phyloP scores from a whole-genome alignment of 2,113 vertebrate species.

The Cynopterus brachyotis region DNA sequence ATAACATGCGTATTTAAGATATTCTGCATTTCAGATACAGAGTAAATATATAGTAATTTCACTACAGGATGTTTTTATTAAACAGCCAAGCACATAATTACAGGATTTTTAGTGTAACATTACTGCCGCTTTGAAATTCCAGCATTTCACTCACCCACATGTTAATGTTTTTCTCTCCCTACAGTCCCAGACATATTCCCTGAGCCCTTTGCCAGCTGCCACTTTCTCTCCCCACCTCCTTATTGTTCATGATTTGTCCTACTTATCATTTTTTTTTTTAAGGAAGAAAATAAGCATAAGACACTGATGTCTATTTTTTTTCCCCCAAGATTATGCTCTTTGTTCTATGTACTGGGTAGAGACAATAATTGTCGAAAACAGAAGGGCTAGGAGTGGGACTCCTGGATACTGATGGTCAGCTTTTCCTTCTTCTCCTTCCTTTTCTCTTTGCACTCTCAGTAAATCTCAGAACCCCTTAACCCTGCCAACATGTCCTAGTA shows the following conservation, averaged over 20 bases:
- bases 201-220: conserved; percentile 30
- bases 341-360: not conserved
- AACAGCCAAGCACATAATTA: conserved; percentile 59
- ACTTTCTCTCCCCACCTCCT: conserved; percentile 2
- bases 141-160: conserved; percentile 27
- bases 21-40: conserved; percentile 20
- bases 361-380: not conserved
- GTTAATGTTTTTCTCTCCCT: conserved; percentile 29
- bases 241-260: not conserved
- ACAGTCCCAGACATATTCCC: not conserved
- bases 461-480: not conserved
- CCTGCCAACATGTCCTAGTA: not conserved
- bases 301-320: not conserved
- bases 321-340: not conserved
- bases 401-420: not conserved
- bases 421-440: not conserved
- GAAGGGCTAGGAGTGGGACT: not conserved
- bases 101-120: conserved; percentile 55
- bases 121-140: conserved; percentile 46
- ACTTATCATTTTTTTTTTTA: not conserved
- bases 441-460: not conserved
- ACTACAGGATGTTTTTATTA: conserved; percentile 56
- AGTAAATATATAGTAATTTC: conserved; percentile 36
- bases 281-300: not conserved
- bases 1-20: conserved; percentile 26